Base-by-base conservation (phyloP, 2,113 vertebrate genomes). In the Limanda limanda region DNA sequence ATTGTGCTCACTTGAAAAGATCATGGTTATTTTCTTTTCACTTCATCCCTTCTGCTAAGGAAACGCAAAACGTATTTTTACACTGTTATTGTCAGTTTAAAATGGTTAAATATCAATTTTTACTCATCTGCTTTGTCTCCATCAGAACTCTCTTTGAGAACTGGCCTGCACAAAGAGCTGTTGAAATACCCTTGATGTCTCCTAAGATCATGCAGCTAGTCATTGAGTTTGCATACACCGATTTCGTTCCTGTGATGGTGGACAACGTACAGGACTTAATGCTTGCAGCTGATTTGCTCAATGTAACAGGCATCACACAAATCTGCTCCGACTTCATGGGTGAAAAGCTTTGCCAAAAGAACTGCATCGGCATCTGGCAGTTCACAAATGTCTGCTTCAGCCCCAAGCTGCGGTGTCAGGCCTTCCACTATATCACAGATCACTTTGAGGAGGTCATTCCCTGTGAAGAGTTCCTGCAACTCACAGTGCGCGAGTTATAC, bases 311-410 rank as follows among this genome's bases (percentile, higher is more conserved):
- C 6, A 77, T 96, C 0, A 56, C 95, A 24, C 57, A 89, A 9
- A 74, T 79, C 8, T 96, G 96, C 88, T 92, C 89, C 0, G 68
- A 94, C 65, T 96, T 96, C 91, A 85, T 97, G 51, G 88, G 83
- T 67, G 84, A 89, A 1, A 91, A 93, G 61, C 90, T 96, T 3
- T 90, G 92, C 76, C 54, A 92, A 24, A 86, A 95, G 55, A 97
- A 97, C 79, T 89, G 87, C 20, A 54, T 91, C 1, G 66, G 79
- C 17, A 94, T 96, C 83, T 96, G 90, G 87, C 94, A 86, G 70
- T 88, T 97, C 3, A 71, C 68, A 13, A 67, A 48, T 0, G 4
- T 11, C 52, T 23, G 14, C 27, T 13, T 45, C 62, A 93, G 85
- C 68, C 72, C 89, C 0, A 57, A 94, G 6, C 92, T 96, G 75